Evolutionary conservation across 2,113 vertebrate genomes (phyloP), one percentile per base, ranked within the genome.

Genomic region (Oryzias woworae): DNA sequence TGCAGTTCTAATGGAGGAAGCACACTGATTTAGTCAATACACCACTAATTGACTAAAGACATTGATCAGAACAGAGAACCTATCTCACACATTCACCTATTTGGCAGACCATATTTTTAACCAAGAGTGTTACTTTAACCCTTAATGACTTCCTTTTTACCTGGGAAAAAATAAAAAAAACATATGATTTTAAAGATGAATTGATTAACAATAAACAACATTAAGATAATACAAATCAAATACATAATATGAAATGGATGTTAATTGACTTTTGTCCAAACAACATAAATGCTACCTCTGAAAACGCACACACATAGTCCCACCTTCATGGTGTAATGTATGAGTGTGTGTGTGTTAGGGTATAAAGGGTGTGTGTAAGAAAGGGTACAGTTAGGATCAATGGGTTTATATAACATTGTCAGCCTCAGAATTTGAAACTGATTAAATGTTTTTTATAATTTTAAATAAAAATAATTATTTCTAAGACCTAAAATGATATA

Each of bases 11-110:
- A 65, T 53, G 0, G 65, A 77, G 56, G 58, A 31, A 4, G 3
- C 66, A 81, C 66, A 83, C 78, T 81, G 75, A 87, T 87, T 75
- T 71, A 81, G 71, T 77, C 73, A 73, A 82, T 79, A 79, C 61
- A 41, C 62, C 59, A 26, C 75, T 80, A 83, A 87, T 73, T 81
- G 73, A 83, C 71, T 59, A 43, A 36, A 36, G 36, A 36, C 36
- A 36, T 36, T 36, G 10, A 36, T 36, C 41, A 54, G n/a, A 16
- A 57, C 20, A 14, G 53, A 22, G 56, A 63, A 50, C 18, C 45
- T 58, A 42, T 28, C 18, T 42, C 50, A 48, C 41, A 48, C 47
- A 48, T 58, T 62, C 62, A 50, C 31, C 36, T 51, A 55, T 7
- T 46, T 15, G 16, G 15, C 16, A 10, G 15, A 28, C 15, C 18